Percentiles rank a stretch among this genome's conserved stretches.
Evolutionary conservation across 2,888 invertebrate species (phyloP).

Genomic region (Cancer borealis): DNA sequence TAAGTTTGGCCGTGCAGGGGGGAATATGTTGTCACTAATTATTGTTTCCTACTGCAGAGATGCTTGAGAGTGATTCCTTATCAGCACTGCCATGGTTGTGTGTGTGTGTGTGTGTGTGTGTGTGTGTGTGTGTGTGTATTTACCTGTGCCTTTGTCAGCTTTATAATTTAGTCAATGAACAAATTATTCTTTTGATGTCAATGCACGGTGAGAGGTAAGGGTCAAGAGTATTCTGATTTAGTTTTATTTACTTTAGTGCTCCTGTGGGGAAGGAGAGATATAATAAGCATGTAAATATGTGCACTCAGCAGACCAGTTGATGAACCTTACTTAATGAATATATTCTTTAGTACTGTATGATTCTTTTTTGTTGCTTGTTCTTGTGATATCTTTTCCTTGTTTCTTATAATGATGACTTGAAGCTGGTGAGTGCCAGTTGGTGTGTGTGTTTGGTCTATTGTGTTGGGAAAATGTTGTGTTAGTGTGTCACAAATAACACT

Average conservation of each 20-base stretch:
- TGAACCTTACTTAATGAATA: not conserved
- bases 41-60: not conserved
- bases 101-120: not conserved
- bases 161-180: conserved; percentile 9
- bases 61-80: not conserved
- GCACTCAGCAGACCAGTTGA: not conserved
- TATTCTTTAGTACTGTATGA: not conserved
- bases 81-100: conserved; percentile 27
- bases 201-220: not conserved
- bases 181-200: not conserved
- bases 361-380: not conserved
- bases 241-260: not conserved
- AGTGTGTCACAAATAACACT: conserved; percentile 30
- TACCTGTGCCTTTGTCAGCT: not conserved
- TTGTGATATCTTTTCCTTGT: not conserved
- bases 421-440: not conserved
- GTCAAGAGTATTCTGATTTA: not conserved
- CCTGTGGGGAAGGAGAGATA: not conserved
- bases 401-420: not conserved
- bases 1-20: not conserved
- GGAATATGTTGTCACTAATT: not conserved
- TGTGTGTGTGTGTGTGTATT: conserved; percentile 7
- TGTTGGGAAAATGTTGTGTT: conserved; percentile 13
- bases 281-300: not conserved
- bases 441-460: not conserved